phyloP scores from a whole-genome alignment of 2,797 vertebrate genomes.

The Etheostoma perlongum region DNA sequence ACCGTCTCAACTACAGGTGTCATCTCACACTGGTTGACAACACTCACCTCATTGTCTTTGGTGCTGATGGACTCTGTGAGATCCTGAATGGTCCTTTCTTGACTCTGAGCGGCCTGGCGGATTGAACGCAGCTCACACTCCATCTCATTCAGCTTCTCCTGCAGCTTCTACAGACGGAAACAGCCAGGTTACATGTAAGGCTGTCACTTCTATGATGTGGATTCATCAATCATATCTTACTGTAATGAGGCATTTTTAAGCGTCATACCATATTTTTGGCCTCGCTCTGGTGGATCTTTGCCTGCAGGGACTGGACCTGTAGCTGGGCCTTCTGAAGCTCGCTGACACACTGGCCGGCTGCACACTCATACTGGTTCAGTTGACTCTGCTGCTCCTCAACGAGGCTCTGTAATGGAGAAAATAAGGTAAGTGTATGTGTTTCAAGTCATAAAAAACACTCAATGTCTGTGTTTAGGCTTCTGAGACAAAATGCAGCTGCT shows the following conservation, averaged over 20 bases:
- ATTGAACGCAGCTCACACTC: slow-evolving; percentile 89
- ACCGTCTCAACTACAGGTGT: slow-evolving; percentile 1
- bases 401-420: slow-evolving; percentile 79
- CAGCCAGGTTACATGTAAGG: not conserved
- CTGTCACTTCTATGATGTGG: not conserved
- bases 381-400: slow-evolving; percentile 88
- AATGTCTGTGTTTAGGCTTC: not conserved
- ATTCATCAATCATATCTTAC: not conserved
- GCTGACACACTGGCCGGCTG: slow-evolving; percentile 81
- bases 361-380: slow-evolving; percentile 82
- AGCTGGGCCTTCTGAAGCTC: slow-evolving; percentile 88
- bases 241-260: not conserved
- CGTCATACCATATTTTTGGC: slow-evolving; percentile 89
- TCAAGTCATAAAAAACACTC: not conserved
- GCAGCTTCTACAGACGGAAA: slow-evolving; percentile 86
- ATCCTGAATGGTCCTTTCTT: slow-evolving; percentile 89
- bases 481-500: slow-evolving; percentile 13
- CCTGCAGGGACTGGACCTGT: slow-evolving; percentile 87
- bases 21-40: not conserved
- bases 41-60: slow-evolving; percentile 91
- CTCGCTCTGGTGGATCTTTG: slow-evolving; percentile 89
- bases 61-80: slow-evolving; percentile 89
- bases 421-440: not conserved
- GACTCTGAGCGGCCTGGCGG: slow-evolving; percentile 87
- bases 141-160: slow-evolving; percentile 93